Evolutionary conservation across 2,888 invertebrate species (phyloP), one percentile per base, ranked within the genome.

Genomic region (Proisotoma minuta): DNA sequence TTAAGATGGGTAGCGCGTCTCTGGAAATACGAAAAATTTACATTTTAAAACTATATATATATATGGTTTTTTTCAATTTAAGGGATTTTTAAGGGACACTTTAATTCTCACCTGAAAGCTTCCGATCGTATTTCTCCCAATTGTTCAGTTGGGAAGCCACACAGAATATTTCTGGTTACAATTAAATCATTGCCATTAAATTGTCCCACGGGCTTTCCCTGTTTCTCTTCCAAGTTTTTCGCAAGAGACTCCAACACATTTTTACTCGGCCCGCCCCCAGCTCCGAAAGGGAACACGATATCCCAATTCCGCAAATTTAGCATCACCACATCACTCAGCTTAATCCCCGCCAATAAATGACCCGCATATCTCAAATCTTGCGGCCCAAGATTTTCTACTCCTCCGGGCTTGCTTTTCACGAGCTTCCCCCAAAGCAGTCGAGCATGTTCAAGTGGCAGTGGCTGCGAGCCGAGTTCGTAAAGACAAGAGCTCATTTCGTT

Each of bases 171-270:
- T 20, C 62, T 48, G 3, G 67, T 51, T 20, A 63, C 59, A 1
- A 65, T 27, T 54, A 72, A 57, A 27, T 72, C 70, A 23, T 54
- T 57, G 10, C 66, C 27, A 10, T 40, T 34, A 23, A 66, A 65
- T 12, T 66, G 59, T 20, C 47, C 66, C n/a, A 63, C 49, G 22
- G 60, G 20, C 22, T 68, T 66, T 18, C 43, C 40, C 50, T 50
- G 48, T 39, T 56, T 60, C 27, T 63, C 57, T 58, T 71, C 69
- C 48, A 69, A 51, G 8, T 62, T 57, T 2, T 52, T 59, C 10
- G 72, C 72, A 53, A 72, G 39, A 39, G 68, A 69, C 34, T 69
- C 68, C 43, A 72, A 48, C 71, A 63, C 63, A 60, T 57, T 71
- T 60, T 72, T 72, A 18, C 68, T 62, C 10, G 71, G 43, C 56